A percentile compares a stretch with the other conserved stretches of the same genome.
Conservation (phyloP, 2,113 vertebrate genomes). For the Trogon surrucura region DNA sequence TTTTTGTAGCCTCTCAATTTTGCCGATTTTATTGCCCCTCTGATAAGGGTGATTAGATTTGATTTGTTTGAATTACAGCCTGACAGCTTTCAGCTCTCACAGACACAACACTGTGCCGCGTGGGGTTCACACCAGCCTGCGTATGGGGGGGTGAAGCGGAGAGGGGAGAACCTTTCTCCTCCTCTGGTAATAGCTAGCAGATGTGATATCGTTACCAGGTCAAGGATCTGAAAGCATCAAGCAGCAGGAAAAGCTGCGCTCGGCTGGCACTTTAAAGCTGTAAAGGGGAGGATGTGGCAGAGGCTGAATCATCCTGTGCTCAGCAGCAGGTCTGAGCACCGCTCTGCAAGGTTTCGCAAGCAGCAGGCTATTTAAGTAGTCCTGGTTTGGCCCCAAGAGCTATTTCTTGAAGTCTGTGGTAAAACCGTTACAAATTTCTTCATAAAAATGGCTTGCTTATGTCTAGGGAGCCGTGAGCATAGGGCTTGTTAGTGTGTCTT, state of each 20-base stretch:
- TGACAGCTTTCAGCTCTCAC: not conserved
- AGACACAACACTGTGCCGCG: not conserved
- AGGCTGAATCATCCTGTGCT: not conserved
- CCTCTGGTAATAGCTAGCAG: conserved; percentile 40
- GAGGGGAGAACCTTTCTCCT: not conserved
- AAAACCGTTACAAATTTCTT: not conserved
- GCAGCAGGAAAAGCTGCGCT: not conserved
- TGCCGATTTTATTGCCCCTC: not conserved
- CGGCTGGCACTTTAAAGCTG: not conserved
- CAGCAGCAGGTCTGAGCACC: not conserved
- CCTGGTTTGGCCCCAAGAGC: not conserved
- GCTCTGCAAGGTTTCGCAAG: not conserved
- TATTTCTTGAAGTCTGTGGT: not conserved
- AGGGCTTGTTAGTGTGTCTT: not conserved
- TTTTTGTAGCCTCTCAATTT: not conserved
- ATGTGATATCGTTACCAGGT: conserved; percentile 25
- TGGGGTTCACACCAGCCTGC: not conserved
- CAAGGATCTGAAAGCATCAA: conserved; percentile 1
- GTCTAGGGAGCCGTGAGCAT: not conserved
- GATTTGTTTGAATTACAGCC: conserved; percentile 57
- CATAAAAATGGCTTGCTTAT: not conserved
- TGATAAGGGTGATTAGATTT: conserved; percentile 37
- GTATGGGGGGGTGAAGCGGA: not conserved
- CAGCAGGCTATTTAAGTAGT: not conserved
- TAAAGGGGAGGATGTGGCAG: conserved; percentile 3